These are phyloP conservation scores for Escarpia spicata DNA, from an alignment of 2,888 invertebrate genomes.

Conservation along the genomic window DNA sequence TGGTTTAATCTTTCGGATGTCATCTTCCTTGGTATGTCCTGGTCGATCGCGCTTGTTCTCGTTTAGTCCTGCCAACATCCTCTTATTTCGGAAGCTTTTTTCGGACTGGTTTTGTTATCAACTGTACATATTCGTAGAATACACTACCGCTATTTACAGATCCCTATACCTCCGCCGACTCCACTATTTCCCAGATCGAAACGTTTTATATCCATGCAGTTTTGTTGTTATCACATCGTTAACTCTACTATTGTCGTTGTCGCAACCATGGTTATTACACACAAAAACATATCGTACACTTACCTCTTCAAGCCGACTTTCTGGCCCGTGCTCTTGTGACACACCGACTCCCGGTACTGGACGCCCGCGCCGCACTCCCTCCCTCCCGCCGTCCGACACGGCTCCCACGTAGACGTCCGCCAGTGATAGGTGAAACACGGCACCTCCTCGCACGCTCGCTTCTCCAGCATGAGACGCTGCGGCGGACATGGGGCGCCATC, in stretches of 20 bases:
- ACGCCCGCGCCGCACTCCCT: conserved; percentile 38
- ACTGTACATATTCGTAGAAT: background rate
- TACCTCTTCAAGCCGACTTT: conserved; percentile 39
- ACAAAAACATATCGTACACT: background rate
- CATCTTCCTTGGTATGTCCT: background rate
- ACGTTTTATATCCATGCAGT: no score
- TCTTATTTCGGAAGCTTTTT: no score
- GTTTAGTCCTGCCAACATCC: no score
- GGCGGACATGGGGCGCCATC: conserved; percentile 42
- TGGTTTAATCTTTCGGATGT: background rate
- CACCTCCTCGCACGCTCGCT: conserved; percentile 38
- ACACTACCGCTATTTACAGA: no score
- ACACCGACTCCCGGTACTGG: conserved; percentile 38
- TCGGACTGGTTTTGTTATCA: background rate
- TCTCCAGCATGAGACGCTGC: conserved; percentile 39
- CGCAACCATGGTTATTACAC: no score
- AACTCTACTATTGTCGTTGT: no score
- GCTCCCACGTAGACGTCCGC: conserved; percentile 35
- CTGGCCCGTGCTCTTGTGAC: conserved; percentile 34
- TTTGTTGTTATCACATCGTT: no score
- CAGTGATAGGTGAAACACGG: conserved; percentile 40
- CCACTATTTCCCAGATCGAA: no score
- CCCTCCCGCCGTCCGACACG: conserved; percentile 17
- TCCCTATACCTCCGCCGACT: no score
- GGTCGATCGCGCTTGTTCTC: no score